These are phyloP conservation scores for Protobothrops mucrosquamatus DNA, from an alignment of 2,113 vertebrate species.

Conservation along the genomic window DNA sequence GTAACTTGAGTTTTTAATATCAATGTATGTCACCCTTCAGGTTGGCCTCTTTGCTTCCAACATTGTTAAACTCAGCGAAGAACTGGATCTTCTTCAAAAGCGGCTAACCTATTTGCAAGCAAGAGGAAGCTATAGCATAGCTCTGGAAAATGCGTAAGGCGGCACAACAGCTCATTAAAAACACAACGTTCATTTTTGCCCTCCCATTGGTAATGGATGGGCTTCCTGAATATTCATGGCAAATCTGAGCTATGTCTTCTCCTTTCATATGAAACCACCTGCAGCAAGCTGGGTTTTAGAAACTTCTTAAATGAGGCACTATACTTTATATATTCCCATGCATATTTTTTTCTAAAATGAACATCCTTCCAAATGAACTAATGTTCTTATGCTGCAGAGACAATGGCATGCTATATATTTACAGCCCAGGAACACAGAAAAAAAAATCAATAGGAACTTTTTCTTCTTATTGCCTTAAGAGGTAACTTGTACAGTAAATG, in stretches of 20 bases:
- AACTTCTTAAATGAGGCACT: not conserved
- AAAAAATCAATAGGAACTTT: not conserved
- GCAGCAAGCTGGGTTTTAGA: not conserved
- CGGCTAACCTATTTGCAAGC: conserved; percentile 47
- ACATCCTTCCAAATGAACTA: not conserved
- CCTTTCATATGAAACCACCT: not conserved
- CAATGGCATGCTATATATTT: not conserved
- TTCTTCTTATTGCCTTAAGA: not conserved
- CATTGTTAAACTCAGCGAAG: conserved; percentile 52
- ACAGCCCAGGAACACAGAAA: too few relatives aligned
- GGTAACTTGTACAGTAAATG: not conserved
- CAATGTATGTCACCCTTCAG: conserved; percentile 20
- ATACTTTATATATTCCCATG: not conserved
- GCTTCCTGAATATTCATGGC: not conserved
- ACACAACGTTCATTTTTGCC: not conserved
- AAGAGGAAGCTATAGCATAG: not conserved
- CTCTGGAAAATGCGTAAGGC: not conserved
- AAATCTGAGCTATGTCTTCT: not conserved
- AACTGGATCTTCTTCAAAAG: conserved; percentile 66
- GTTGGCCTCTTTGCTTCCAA: conserved; percentile 49
- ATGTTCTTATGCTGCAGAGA: not conserved
- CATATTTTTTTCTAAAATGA: not conserved
- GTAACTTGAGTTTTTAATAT: not conserved
- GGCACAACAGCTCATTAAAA: rapidly evolving
- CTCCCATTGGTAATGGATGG: not conserved